These are phyloP conservation scores for Ceyx melanurus DNA, from an alignment of 2,113 vertebrate species.

Conservation along the genomic window DNA sequence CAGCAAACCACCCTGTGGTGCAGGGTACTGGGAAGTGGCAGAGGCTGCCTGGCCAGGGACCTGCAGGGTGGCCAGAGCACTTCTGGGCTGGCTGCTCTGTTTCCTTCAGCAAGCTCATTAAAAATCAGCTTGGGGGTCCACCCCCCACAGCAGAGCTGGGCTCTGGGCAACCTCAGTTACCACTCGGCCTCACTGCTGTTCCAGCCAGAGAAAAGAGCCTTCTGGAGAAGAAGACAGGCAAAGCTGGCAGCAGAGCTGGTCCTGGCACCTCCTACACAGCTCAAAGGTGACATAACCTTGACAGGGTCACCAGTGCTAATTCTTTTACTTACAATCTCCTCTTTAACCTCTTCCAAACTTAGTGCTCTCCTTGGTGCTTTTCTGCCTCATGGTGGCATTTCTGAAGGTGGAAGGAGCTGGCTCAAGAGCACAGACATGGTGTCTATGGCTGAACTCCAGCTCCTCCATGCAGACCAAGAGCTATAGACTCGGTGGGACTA, in stretches of 20 bases:
- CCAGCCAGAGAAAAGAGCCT: not conserved
- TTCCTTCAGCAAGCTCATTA: not conserved
- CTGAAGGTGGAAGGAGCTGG: not conserved
- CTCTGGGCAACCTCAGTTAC: not conserved
- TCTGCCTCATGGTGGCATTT: not conserved
- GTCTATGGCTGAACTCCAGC: not conserved
- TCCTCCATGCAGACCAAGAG: not conserved
- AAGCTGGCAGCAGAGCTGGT: too few species aligned
- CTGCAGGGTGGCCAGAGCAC: not conserved
- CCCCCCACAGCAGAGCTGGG: not conserved
- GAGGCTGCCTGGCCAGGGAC: fast-evolving
- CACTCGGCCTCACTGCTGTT: not conserved
- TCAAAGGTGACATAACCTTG: not conserved
- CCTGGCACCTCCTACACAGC: not conserved
- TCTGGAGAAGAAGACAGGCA: not conserved
- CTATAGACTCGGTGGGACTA: not conserved
- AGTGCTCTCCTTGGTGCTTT: not conserved
- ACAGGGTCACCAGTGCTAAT: not conserved
- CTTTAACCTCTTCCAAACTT: not conserved
- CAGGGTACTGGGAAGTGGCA: not conserved
- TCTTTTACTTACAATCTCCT: not conserved
- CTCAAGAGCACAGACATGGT: not conserved
- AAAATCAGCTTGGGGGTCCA: fast-evolving
- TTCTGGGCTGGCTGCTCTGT: not conserved
- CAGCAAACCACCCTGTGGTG: fast-evolving